phyloP scores from a whole-genome alignment of 1,140 invertebrate species.

The Drosophila hydei region DNA sequence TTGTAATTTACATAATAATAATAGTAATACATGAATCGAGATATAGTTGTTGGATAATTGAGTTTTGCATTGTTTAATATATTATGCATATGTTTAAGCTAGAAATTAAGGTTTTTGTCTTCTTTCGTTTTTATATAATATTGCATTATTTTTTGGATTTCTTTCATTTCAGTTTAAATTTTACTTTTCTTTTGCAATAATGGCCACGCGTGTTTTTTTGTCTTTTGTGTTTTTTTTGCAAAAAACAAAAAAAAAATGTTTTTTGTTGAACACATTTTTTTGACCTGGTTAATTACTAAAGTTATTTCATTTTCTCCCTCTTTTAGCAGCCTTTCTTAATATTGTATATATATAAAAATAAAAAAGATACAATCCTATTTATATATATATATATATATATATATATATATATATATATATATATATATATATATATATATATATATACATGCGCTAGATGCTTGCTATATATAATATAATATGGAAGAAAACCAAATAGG shows the following conservation, averaged over 20 bases:
- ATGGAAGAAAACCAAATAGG: constrained; percentile 20
- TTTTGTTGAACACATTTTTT: constrained; percentile 53
- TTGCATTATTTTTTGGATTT: constrained; percentile 42
- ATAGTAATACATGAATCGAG: constrained; percentile 43
- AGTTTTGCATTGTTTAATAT: constrained; percentile 7
- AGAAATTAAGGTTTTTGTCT: constrained; percentile 35
- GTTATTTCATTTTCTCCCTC: constrained; percentile 20
- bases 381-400: constrained; percentile 27
- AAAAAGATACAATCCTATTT: constrained; percentile 41
- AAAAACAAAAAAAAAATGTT: constrained; percentile 47
- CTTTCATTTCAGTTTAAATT: constrained; percentile 25
- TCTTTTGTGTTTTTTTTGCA: constrained; percentile 25
- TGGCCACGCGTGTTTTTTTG: constrained; percentile 54
- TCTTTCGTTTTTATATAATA: constrained; percentile 36
- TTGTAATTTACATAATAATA: constrained; percentile 31
- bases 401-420: constrained; percentile 38
- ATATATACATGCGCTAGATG: constrained; percentile 26
- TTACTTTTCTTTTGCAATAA: constrained; percentile 48
- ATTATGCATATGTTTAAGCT: constrained; percentile 35
- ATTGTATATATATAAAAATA: constrained; percentile 50
- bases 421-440: constrained; percentile 42
- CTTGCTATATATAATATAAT: constrained; percentile 8
- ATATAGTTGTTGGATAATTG: constrained; percentile 30
- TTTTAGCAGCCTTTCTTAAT: constrained; percentile 40
- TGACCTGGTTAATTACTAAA: constrained; percentile 57